Percentiles rank a stretch among this genome's conserved stretches.
Conservation (phyloP, 2,797 vertebrate genomes). For the Ara ararauna region DNA sequence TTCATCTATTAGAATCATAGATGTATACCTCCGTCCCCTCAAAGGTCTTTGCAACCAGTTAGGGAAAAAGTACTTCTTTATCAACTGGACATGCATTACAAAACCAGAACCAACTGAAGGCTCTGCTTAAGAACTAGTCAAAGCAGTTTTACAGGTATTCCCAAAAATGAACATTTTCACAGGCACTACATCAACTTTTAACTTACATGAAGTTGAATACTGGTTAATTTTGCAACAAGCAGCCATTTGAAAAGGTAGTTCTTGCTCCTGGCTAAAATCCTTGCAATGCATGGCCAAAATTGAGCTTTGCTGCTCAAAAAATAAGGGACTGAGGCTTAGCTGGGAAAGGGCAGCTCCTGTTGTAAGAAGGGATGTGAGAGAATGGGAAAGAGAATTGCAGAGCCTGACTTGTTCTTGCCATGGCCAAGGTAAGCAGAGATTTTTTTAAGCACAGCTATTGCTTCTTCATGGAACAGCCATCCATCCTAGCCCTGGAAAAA, state of each 20-base stretch:
- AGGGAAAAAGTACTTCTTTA: not conserved
- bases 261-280: not conserved
- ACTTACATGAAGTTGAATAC: not conserved
- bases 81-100: not conserved
- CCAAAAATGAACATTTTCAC: not conserved
- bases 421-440: not conserved
- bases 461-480: not conserved
- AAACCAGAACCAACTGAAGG: not conserved
- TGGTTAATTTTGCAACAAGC: not conserved
- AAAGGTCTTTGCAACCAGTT: not conserved
- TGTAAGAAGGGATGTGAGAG: not conserved
- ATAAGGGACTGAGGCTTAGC: fast-evolving
- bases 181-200: not conserved
- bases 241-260: not conserved
- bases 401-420: not conserved
- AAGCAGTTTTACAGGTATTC: not conserved
- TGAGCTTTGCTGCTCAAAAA: not conserved
- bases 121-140: not conserved
- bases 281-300: fast-evolving
- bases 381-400: not conserved
- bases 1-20: not conserved
- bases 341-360: not conserved
- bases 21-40: not conserved
- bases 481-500: not conserved
- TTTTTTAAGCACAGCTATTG: not conserved